These are phyloP conservation scores for Trogon melanurus DNA, from an alignment of 2,113 vertebrate genomes.

Conservation along the genomic window DNA sequence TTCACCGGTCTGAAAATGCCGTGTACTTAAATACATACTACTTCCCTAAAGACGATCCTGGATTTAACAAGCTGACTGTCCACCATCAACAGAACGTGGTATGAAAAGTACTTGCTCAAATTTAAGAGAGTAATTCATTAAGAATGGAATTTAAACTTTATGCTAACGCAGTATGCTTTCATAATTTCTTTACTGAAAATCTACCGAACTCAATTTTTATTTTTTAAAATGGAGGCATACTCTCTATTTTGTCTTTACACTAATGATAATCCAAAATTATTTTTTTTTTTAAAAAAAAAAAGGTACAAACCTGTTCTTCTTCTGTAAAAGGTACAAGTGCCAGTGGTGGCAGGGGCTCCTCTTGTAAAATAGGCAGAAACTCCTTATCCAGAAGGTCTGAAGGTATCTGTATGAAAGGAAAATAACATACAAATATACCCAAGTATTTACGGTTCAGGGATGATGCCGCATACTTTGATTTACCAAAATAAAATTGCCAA, in stretches of 20 bases:
- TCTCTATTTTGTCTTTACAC: not conserved
- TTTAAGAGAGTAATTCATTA: not conserved
- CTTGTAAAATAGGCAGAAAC: constrained; percentile 96
- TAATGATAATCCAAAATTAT: not conserved
- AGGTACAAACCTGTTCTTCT: constrained; percentile 91
- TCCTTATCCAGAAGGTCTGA: constrained; percentile 98
- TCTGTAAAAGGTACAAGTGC: constrained; percentile 98
- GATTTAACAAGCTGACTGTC: not conserved
- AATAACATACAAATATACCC: not conserved
- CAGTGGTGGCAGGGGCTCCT: constrained; percentile 94
- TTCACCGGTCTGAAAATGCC: not conserved
- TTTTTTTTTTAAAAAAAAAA: not conserved
- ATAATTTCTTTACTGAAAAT: not conserved
- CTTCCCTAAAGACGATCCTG: not conserved
- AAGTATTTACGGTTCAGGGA: not conserved
- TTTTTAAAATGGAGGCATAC: not conserved
- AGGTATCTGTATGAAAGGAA: constrained; percentile 83
- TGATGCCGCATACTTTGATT: not conserved
- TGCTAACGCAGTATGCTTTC: not conserved
- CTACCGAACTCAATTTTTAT: not conserved
- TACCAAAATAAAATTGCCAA: not conserved
- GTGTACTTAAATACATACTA: not conserved
- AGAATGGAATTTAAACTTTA: not conserved
- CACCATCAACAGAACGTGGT: not conserved
- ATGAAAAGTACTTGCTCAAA: not conserved